Base-by-base conservation (phyloP, 1,140 invertebrate genomes). In the Hylaeus anthracinus region DNA sequence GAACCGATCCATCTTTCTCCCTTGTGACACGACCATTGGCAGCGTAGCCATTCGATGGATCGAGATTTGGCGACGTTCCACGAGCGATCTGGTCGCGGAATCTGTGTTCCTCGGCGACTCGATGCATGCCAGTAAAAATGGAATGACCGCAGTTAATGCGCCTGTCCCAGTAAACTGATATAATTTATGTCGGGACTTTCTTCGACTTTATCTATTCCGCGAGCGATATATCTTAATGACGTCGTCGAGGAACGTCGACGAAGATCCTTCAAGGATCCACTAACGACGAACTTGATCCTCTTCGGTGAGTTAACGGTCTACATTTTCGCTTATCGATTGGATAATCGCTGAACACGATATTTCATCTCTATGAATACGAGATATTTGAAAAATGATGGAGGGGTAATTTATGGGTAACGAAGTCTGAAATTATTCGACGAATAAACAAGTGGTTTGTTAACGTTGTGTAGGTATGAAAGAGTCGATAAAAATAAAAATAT, bases 61-160 rank as follows among this genome's bases (percentile, higher is more conserved):
- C 53, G 58, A 69, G 41, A 74, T 73, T 85, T 86, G 83, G 84
- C 84, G 5, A 5, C 1, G 65, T 43, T 85, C 79, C 84, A 85
- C 72, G 55, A 55, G 61, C 82, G 71, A 81, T 77, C 79, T 85
- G 66, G 77, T 78, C 85, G 83, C 81, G 74, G 77, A 86, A 86
- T 84, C 74, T 81, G 58, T 56, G 72, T 76, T 84, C 58, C 75
- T 26, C 55, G 58, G 66, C 72, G 67, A 80, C 81, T 48, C 45
- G 45, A 14, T 41, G n/a, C 10, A 3, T 37, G 15, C 6, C 51
- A n/a, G 51, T 55, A 71, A 71, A 77, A 77, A 77, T 45, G 15
- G 45, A n/a, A 1, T 14, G 45, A 5, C n/a, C 45, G 70, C 60
- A 65, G 10, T 37, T 63, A 5, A 58, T 60, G 70, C 53, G 12